A percentile compares a stretch with the other conserved stretches of the same genome.
Evolutionary conservation across 2,113 vertebrate genomes (phyloP).

Genomic region (Balaeniceps rex): DNA sequence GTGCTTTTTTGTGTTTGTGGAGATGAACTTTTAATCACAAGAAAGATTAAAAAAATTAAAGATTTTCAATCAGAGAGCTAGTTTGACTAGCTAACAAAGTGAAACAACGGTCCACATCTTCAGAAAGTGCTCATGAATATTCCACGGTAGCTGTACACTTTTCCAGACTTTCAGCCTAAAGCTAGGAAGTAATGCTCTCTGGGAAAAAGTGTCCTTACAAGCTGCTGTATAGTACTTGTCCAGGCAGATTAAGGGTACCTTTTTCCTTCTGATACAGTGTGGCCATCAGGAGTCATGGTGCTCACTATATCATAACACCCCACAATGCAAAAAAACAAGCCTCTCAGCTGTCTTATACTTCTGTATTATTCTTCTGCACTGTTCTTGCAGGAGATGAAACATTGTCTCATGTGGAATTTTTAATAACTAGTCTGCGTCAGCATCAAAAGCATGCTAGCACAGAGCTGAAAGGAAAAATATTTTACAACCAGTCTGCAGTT

Average conservation of each 20-base stretch:
- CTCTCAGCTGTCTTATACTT: background rate
- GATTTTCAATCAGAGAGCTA: background rate
- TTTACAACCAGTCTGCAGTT: background rate
- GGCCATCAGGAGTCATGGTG: background rate
- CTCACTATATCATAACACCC: background rate
- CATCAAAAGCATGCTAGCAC: background rate
- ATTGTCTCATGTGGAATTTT: slow-evolving; percentile 34
- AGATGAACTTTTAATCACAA: background rate
- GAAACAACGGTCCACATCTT: background rate
- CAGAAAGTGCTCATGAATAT: background rate
- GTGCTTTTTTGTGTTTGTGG: background rate
- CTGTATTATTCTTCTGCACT: background rate
- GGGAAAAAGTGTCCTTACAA: background rate
- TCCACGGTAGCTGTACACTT: background rate
- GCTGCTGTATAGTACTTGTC: background rate
- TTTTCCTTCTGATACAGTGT: background rate
- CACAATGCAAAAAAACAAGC: background rate
- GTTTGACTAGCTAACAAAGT: background rate
- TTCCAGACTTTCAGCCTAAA: background rate
- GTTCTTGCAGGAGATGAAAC: background rate
- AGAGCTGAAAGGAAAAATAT: slow-evolving; percentile 50
- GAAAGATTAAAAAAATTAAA: background rate
- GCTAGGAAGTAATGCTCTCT: background rate
- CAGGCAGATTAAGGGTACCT: background rate
- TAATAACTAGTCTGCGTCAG: slow-evolving; percentile 53